Conservation (phyloP, 2,113 vertebrate genomes). For the Pristiophorus japonicus region DNA sequence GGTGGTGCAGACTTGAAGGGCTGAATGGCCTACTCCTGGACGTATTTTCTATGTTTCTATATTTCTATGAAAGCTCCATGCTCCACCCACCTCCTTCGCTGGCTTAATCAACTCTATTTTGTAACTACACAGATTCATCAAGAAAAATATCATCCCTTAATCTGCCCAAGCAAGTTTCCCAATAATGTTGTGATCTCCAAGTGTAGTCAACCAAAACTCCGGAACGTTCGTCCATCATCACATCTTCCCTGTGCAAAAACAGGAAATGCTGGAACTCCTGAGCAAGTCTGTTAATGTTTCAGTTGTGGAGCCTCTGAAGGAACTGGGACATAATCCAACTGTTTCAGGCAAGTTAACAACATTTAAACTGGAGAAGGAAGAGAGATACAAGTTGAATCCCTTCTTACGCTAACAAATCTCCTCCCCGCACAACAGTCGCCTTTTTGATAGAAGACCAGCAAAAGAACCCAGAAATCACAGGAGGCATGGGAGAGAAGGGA, state of each 20-base stretch:
- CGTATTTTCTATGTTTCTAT: too few relatives aligned
- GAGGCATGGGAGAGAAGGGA: neutral
- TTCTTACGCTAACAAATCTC: neutral
- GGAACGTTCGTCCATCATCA: neutral
- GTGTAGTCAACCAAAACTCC: neutral
- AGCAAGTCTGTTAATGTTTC: neutral
- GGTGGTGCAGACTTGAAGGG: too few relatives aligned
- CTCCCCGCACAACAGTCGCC: neutral
- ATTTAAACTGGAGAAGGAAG: neutral
- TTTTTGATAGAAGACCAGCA: neutral
- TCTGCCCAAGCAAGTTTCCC: neutral
- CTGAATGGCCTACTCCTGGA: too few relatives aligned
- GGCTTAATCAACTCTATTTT: neutral
- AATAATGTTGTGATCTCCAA: neutral
- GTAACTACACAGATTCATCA: neutral
- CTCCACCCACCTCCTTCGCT: neutral
- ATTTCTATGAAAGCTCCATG: neutral
- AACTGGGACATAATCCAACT: neutral
- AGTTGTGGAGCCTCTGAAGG: neutral
- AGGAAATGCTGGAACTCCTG: neutral
- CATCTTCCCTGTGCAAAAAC: neutral
- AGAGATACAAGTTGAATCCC: neutral
- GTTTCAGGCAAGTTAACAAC: neutral
- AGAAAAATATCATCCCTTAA: neutral
- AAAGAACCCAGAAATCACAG: neutral